Evolutionary conservation across 2,797 vertebrate genomes (phyloP), one percentile per base, ranked within the genome.

Genomic region (Pantherophis vulpinus): DNA sequence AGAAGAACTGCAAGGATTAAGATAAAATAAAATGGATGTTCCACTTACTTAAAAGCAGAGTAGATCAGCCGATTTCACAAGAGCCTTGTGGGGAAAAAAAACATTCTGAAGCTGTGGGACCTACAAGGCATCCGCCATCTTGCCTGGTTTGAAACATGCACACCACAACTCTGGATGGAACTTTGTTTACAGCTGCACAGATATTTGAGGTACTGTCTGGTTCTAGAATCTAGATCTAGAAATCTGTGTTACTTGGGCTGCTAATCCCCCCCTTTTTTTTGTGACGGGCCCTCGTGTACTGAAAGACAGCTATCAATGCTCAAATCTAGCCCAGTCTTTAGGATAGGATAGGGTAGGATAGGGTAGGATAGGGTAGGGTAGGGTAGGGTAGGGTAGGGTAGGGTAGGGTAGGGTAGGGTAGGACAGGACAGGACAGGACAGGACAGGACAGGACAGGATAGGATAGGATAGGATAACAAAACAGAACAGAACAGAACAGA

Each of bases 391-490:
- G 59, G 8, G 3, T 10, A 27, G 23, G 2, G 0, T 23, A 2
- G 20, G 1, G 1, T 20, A 5, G 58, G 1, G 2, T 42, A 6
- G 58, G 1, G 6, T 2, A 7, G 58, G 6, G 8, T 0, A 51
- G 47, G 1, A 7, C 4, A 20, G 58, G 1, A 6, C 5, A 2
- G 12, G 9, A 20, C 1, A 47, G 47, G 47, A 47, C 1, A 47
- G 47, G 47, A 47, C 0, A 47, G 47, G 47, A 47, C 2, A 2
- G 58, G 5, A 7, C 20, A 59, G 58, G 18, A 18, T 58, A 47
- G 32, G 32, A 37, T 37, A 37, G 32, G 5, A 7, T 59, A 59
- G 58, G 20, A 20, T 58, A 47, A 42, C 37, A 42, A 42, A 42
- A 47, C 0, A 20, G 58, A 8, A 23, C 0, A 23, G 58, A 8